Conservation (phyloP, 2,797 vertebrate genomes). For the Brachyalestes nurse region DNA sequence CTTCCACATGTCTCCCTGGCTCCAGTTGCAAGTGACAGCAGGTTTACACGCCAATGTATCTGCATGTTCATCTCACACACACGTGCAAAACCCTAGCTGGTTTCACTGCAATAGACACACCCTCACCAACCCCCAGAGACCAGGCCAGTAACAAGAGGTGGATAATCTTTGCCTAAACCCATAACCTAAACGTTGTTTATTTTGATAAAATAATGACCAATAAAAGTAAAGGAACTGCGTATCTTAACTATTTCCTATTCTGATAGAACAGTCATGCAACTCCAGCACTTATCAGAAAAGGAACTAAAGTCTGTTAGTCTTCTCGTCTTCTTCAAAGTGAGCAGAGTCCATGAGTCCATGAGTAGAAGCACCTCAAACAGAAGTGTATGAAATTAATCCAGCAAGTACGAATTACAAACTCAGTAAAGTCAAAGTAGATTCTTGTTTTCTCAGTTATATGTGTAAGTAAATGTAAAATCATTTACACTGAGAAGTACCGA, state of each 20-base stretch:
- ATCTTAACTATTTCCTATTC: too few relatives aligned
- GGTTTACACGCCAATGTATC: neutral
- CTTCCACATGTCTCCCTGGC: conserved; percentile 44
- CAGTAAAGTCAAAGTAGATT: neutral
- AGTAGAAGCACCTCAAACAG: too few relatives aligned
- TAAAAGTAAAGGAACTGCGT: too few relatives aligned
- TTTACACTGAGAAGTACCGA: neutral
- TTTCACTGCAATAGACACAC: conserved; percentile 8
- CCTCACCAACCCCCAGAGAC: neutral
- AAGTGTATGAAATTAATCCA: too few relatives aligned
- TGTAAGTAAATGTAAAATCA: neutral
- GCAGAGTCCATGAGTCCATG: neutral
- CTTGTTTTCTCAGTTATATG: neutral
- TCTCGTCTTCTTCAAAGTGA: neutral
- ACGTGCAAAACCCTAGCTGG: conserved; percentile 27
- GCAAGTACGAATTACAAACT: too few relatives aligned
- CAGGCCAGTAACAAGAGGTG: neutral
- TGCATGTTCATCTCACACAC: conserved; percentile 14
- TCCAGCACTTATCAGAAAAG: neutral
- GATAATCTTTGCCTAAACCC: neutral
- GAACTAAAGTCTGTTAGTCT: neutral
- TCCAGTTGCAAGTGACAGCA: conserved; percentile 64
- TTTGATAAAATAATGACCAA: too few relatives aligned
- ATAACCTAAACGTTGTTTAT: too few relatives aligned
- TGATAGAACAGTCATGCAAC: too few relatives aligned